Conservation (phyloP, 2,113 vertebrate species). For the Sterrhoptilus dennistouni region DNA sequence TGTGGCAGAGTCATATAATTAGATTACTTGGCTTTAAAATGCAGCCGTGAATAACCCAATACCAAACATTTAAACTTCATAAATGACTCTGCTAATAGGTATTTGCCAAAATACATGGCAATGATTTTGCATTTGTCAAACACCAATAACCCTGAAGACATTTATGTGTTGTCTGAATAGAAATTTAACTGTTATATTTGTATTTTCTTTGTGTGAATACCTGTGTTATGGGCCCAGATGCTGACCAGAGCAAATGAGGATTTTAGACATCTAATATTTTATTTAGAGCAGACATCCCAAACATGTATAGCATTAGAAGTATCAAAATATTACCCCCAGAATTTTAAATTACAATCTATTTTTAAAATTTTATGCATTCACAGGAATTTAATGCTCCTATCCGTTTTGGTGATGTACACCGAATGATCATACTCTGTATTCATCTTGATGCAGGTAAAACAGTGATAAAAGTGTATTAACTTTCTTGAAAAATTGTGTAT, state of each 20-base stretch:
- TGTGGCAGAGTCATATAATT: not conserved
- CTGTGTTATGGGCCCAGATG: not conserved
- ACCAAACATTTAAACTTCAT: not conserved
- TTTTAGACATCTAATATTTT: not conserved
- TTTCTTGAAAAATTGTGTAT: not conserved
- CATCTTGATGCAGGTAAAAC: not conserved
- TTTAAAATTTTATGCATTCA: not conserved
- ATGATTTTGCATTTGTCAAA: not conserved
- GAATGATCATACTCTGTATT: not conserved
- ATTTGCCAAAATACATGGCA: not conserved
- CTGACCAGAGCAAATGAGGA: rapidly evolving
- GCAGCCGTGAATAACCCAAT: not conserved
- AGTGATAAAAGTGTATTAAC: not conserved
- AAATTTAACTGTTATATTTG: not conserved
- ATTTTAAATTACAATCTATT: not conserved
- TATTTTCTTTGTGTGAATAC: not conserved
- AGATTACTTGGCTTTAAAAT: not conserved
- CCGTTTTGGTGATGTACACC: not conserved
- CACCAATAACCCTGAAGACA: not conserved
- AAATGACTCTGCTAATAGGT: not conserved
- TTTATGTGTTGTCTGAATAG: not conserved
- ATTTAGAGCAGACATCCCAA: not conserved
- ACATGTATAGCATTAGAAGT: not conserved
- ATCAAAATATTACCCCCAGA: not conserved
- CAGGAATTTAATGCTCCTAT: not conserved